Conservation (phyloP, 1,140 invertebrate species). For the Pogonomyrmex barbatus region DNA sequence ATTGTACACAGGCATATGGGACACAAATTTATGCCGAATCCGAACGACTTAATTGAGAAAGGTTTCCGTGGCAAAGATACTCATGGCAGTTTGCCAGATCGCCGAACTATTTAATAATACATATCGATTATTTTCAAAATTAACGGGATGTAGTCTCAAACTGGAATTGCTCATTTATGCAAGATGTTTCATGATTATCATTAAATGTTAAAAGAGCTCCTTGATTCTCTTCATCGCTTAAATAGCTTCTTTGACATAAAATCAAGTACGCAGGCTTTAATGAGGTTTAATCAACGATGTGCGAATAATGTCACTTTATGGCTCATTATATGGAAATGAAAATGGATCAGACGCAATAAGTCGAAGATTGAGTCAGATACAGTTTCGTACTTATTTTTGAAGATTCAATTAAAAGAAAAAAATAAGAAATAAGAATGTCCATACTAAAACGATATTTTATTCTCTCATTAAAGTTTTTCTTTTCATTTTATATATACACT, state of each 20-base stretch:
- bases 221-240: not conserved
- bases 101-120: no score
- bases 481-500: not conserved
- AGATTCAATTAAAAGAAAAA: not conserved
- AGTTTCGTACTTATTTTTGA: not conserved
- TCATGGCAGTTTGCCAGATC: no score
- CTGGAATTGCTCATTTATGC: not conserved
- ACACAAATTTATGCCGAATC: no score
- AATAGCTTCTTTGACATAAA: not conserved
- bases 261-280: not conserved
- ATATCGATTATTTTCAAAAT: no score
- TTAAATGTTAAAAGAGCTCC: not conserved
- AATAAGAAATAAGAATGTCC: not conserved
- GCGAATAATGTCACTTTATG: slow-evolving; percentile 24
- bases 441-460: not conserved
- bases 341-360: not conserved
- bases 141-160: not conserved
- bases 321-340: slow-evolving; percentile 13
- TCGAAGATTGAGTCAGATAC: not conserved
- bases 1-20: no score
- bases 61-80: no score
- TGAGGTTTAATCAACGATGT: not conserved
- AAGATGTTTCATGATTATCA: not conserved
- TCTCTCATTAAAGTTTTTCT: not conserved
- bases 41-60: no score